Conservation (phyloP, 2,797 vertebrate species). For the Sebastes cheni region DNA sequence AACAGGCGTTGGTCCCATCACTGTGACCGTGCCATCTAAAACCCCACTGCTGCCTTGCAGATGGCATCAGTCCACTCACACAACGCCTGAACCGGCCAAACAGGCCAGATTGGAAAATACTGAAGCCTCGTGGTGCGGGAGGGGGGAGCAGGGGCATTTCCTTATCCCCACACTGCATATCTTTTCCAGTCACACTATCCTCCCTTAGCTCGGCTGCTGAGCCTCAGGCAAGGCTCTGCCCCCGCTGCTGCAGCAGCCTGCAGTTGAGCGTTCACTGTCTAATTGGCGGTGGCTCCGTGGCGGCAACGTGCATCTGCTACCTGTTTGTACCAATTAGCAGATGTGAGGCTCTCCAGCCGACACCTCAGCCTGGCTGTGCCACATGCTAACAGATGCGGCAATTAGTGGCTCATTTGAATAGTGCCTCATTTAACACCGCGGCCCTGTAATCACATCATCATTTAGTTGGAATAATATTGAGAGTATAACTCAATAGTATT, state of each 20-base stretch:
- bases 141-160: slow-evolving; percentile 31
- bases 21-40: slow-evolving; percentile 47
- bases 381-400: slow-evolving; percentile 89
- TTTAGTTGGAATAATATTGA: slow-evolving; percentile 67
- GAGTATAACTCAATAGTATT: slow-evolving; percentile 46
- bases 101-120: slow-evolving; percentile 47
- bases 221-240: slow-evolving; percentile 56
- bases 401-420: slow-evolving; percentile 91
- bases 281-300: slow-evolving; percentile 79
- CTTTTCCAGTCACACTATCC: slow-evolving; percentile 38
- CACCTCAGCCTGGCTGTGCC: slow-evolving; percentile 77
- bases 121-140: slow-evolving; percentile 6
- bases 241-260: slow-evolving; percentile 51
- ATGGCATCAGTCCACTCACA: slow-evolving; percentile 42
- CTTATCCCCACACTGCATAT: slow-evolving; percentile 26
- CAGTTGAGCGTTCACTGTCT: slow-evolving; percentile 67
- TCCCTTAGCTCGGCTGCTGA: slow-evolving; percentile 46
- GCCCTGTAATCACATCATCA: slow-evolving; percentile 89
- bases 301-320: slow-evolving; percentile 83
- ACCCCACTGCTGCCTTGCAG: slow-evolving; percentile 19
- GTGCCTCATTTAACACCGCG: slow-evolving; percentile 87
- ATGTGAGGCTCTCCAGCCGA: slow-evolving; percentile 82
- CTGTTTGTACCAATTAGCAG: slow-evolving; percentile 89
- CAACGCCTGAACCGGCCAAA: slow-evolving; percentile 37
- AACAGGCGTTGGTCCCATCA: slow-evolving; percentile 28